Conservation (phyloP, 2,888 invertebrate genomes). For the Liodrosophila aerea region DNA sequence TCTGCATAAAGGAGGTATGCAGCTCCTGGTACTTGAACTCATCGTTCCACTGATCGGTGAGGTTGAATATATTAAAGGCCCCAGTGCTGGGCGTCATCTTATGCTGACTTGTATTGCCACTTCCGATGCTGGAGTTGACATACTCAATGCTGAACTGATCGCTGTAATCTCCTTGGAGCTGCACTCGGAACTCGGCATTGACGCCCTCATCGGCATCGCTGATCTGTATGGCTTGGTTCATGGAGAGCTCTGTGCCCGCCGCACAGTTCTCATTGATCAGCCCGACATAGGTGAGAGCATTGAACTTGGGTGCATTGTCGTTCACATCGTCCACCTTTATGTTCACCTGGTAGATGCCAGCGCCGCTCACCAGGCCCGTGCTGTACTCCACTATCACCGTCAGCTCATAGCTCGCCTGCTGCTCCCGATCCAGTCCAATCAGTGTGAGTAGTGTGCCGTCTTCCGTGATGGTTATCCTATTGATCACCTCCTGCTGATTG, state of each 20-base stretch:
- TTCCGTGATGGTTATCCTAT: constrained; percentile 89
- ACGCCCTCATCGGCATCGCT: constrained; percentile 88
- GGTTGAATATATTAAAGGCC: constrained; percentile 79
- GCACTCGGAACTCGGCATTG: constrained; percentile 88
- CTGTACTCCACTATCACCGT: constrained; percentile 91
- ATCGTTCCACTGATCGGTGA: constrained; percentile 81
- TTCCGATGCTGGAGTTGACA: constrained; percentile 84
- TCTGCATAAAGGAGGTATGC: constrained; percentile 79
- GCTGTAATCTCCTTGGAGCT: constrained; percentile 89
- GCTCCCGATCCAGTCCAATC: constrained; percentile 90
- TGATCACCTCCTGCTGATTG: constrained; percentile 91
- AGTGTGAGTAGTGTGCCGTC: constrained; percentile 92
- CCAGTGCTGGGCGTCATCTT: constrained; percentile 76
- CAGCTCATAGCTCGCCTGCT: constrained; percentile 87
- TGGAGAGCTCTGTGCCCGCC: constrained; percentile 87
- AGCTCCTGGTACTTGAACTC: constrained; percentile 81
- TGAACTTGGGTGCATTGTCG: constrained; percentile 92
- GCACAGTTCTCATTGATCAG: constrained; percentile 90
- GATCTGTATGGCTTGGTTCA: constrained; percentile 87
- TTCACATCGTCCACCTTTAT: constrained; percentile 93
- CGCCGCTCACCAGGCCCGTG: constrained; percentile 87
- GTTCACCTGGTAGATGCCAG: constrained; percentile 90
- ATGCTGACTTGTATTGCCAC: constrained; percentile 52
- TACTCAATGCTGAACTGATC: constrained; percentile 85
- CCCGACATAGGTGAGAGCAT: constrained; percentile 88